Percentiles rank a stretch among this genome's conserved stretches.
phyloP scores from a whole-genome alignment of 2,797 vertebrate species.

The Adrianichthys oophorus region DNA sequence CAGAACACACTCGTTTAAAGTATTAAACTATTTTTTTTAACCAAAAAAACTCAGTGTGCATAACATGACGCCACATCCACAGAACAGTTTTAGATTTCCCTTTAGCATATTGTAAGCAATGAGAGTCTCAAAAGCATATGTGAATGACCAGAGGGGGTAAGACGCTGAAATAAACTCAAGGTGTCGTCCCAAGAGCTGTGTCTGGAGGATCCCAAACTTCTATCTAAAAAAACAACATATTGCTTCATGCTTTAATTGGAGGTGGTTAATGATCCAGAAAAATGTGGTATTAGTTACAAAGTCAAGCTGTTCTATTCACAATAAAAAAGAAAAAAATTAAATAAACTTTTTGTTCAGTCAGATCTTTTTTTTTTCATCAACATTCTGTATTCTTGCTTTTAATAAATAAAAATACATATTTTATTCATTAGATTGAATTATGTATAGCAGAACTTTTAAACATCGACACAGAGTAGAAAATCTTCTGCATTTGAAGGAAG shows the following conservation, averaged over 20 bases:
- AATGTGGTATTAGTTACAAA: constrained; percentile 71
- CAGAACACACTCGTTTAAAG: no score
- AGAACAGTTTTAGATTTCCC: constrained; percentile 11
- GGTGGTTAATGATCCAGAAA: constrained; percentile 75
- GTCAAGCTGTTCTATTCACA: constrained; percentile 75
- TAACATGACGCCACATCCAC: not conserved
- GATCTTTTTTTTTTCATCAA: constrained; percentile 9
- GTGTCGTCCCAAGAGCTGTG: constrained; percentile 65
- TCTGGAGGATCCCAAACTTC: constrained; percentile 55
- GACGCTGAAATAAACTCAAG: constrained; percentile 57
- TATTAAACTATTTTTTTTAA: no score
- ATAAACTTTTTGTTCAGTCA: constrained; percentile 36
- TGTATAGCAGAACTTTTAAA: not conserved
- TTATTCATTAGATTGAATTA: not conserved
- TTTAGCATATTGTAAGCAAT: constrained; percentile 36
- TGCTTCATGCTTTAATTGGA: constrained; percentile 80
- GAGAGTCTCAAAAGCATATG: constrained; percentile 59
- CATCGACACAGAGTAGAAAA: not conserved
- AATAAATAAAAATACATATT: constrained; percentile 4
- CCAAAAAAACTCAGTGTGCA: no score
- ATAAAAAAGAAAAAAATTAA: no score
- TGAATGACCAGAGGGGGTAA: constrained; percentile 55
- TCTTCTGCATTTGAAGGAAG: not conserved
- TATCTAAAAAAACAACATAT: constrained; percentile 78
- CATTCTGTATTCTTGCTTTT: not conserved